Conservation (phyloP, 2,113 vertebrate genomes). For the Limanda limanda region DNA sequence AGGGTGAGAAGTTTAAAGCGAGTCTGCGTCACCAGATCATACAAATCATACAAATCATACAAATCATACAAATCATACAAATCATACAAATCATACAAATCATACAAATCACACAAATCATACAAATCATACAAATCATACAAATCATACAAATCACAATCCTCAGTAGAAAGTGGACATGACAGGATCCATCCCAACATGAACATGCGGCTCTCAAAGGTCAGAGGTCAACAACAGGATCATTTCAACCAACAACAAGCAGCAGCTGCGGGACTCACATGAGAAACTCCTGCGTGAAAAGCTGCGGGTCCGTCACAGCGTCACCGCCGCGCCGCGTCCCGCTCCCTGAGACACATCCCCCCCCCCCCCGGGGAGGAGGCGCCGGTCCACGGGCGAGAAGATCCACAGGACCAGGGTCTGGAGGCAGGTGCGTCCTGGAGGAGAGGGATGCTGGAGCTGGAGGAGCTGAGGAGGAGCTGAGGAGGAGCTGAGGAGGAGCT, state of each 20-base stretch:
- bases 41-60: not conserved
- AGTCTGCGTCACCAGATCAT: not conserved
- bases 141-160: not conserved
- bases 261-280: constrained; percentile 67
- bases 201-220: not conserved
- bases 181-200: too few species aligned
- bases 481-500: too few species aligned
- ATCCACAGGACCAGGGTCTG: constrained; percentile 19
- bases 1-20: too few species aligned
- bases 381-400: constrained; percentile 40
- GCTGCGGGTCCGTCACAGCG: constrained; percentile 50
- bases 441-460: not conserved
- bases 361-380: constrained; percentile 38
- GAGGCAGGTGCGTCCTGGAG: not conserved
- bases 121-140: not conserved
- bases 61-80: not conserved
- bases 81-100: not conserved
- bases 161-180: too few species aligned
- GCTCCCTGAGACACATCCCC: constrained; percentile 41
- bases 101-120: not conserved
- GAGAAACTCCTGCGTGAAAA: constrained; percentile 74
- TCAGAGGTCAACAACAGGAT: not conserved
- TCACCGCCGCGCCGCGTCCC: constrained; percentile 32
- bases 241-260: constrained; percentile 2
- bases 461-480: not conserved